phyloP scores from a whole-genome alignment of 2,888 invertebrate genomes.

The Scaptomyza reducta region DNA sequence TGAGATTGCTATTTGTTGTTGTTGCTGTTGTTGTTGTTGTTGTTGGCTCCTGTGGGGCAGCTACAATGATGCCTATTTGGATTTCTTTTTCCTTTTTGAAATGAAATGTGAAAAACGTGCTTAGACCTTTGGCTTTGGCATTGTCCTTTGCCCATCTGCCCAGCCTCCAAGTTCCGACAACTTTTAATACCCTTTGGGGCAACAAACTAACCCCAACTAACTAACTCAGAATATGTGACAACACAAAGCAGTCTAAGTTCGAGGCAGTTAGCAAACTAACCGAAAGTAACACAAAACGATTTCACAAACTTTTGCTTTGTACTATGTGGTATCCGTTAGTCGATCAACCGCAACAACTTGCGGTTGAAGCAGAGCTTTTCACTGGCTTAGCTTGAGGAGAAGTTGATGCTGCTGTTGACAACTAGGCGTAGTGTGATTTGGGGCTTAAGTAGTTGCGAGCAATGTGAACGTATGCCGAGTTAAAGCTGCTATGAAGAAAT shows the following conservation, averaged over 20 bases:
- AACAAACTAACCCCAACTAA: background rate
- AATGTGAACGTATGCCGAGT: slow-evolving; percentile 4
- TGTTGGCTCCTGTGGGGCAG: slow-evolving; percentile 24
- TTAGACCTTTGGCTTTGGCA: slow-evolving; percentile 42
- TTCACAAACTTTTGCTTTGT: background rate
- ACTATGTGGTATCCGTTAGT: slow-evolving; percentile 18
- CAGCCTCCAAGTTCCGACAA: slow-evolving; percentile 7
- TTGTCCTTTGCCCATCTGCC: slow-evolving; percentile 7
- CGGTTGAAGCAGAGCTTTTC: slow-evolving; percentile 9
- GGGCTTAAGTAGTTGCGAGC: slow-evolving; percentile 32
- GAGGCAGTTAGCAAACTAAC: background rate
- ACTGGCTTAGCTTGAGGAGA: slow-evolving; percentile 42
- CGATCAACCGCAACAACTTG: slow-evolving; percentile 5
- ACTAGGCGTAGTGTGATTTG: slow-evolving; percentile 34
- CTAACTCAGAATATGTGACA: background rate
- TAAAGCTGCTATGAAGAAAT: slow-evolving; percentile 33
- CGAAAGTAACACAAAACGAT: background rate
- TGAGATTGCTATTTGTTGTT: slow-evolving; percentile 15
- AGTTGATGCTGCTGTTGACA: slow-evolving; percentile 27
- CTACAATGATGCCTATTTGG: slow-evolving; percentile 7
- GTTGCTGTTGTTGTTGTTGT: background rate
- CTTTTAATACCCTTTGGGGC: slow-evolving; percentile 20
- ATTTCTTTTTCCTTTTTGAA: slow-evolving; percentile 18
- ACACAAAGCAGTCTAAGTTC: background rate
- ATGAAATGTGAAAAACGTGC: slow-evolving; percentile 75